Percentiles rank a stretch among this genome's conserved stretches.
phyloP scores from a whole-genome alignment of 2,797 vertebrate species.

The Melanogrammus aeglefinus region DNA sequence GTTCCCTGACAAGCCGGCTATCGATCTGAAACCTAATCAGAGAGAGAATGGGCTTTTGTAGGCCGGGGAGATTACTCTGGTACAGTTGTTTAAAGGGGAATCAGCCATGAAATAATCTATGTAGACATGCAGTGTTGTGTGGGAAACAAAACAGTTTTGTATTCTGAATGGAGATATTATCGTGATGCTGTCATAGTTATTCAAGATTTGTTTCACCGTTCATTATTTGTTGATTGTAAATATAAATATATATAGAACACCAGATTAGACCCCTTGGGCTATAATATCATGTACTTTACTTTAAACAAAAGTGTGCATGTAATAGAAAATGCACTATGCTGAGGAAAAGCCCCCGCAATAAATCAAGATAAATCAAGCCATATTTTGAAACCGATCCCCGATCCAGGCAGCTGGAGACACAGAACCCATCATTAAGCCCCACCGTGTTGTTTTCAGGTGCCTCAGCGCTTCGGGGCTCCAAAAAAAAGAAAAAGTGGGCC shows the following conservation, averaged over 20 bases:
- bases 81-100: constrained; percentile 31
- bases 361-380: not conserved
- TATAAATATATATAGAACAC: not conserved
- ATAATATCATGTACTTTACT: not conserved
- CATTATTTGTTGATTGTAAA: not conserved
- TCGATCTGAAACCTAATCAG: constrained; percentile 59
- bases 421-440: not conserved
- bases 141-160: not conserved
- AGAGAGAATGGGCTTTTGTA: constrained; percentile 15
- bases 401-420: not conserved
- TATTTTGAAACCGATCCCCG: not conserved
- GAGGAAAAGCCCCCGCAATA: not conserved
- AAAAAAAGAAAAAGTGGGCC: constrained; percentile 51
- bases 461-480: constrained; percentile 25
- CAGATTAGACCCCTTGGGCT: not conserved
- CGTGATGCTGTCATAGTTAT: not conserved
- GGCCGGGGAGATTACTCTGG: constrained; percentile 32
- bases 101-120: constrained; percentile 34
- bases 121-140: not conserved
- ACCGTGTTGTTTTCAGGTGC: not conserved
- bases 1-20: constrained; percentile 49
- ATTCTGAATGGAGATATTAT: not conserved
- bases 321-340: not conserved
- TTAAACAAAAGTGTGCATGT: not conserved
- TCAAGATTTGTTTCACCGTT: not conserved